Evolutionary conservation across 2,797 vertebrate species (phyloP).

Genomic region (Bucorvus abyssinicus): DNA sequence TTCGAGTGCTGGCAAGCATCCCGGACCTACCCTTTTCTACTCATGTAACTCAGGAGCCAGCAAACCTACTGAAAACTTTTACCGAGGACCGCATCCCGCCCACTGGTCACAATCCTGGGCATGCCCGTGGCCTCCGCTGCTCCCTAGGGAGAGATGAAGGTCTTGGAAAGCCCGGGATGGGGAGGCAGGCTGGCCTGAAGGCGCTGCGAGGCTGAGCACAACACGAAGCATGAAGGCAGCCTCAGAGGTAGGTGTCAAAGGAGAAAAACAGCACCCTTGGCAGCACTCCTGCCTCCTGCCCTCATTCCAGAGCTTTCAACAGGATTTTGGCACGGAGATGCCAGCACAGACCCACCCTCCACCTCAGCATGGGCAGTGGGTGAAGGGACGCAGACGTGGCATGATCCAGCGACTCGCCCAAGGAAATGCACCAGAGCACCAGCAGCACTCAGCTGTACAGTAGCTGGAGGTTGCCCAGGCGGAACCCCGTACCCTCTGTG

Average conservation of each 20-base stretch:
- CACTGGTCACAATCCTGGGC: fast-evolving
- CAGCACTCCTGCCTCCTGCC: background rate
- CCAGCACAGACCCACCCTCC: background rate
- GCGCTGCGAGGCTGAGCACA: background rate
- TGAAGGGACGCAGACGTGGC: background rate
- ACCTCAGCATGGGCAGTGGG: fast-evolving
- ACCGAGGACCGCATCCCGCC: background rate
- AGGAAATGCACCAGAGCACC: fast-evolving
- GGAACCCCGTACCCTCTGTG: background rate
- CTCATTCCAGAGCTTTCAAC: background rate
- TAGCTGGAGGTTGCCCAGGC: background rate
- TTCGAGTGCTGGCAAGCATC: background rate
- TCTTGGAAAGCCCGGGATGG: background rate
- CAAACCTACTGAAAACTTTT: background rate
- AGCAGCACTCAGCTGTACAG: background rate
- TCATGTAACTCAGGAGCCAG: background rate
- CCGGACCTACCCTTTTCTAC: background rate
- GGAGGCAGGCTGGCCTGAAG: background rate
- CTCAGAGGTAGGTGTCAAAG: background rate
- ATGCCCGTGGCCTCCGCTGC: background rate
- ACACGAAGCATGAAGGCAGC: background rate
- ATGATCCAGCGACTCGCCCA: background rate
- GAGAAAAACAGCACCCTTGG: background rate
- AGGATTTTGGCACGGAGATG: background rate
- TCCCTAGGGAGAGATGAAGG: background rate